Percentiles rank a stretch among this genome's conserved stretches.
Conservation (phyloP, 37 sponge, comb jelly and placozoan species). For the Hexactinellida sp. region DNA sequence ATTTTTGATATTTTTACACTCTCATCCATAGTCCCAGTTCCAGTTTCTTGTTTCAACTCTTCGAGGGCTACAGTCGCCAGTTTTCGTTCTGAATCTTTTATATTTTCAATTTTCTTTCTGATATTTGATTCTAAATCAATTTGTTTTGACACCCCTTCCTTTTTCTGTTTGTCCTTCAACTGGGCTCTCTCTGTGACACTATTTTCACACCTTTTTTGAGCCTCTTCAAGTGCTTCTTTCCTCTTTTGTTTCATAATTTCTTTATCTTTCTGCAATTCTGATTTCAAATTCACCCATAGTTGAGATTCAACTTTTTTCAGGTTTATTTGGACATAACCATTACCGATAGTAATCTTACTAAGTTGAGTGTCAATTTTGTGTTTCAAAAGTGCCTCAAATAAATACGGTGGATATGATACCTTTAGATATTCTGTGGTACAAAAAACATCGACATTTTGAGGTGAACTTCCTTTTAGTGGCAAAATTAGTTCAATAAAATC, state of each 20-base stretch:
- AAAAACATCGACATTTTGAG: slow-evolving; percentile 69
- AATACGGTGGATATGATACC: slow-evolving; percentile 61
- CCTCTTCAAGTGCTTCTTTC: slow-evolving; percentile 40
- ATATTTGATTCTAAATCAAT: slow-evolving; percentile 28
- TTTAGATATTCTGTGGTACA: slow-evolving; percentile 65
- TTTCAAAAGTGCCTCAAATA: slow-evolving; percentile 60
- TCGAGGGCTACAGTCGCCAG: slow-evolving; percentile 19
- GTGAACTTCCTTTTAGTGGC: slow-evolving; percentile 70
- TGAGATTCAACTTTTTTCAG: neutral
- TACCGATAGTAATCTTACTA: slow-evolving; percentile 42
- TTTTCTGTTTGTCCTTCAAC: slow-evolving; percentile 51
- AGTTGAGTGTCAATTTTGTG: slow-evolving; percentile 39
- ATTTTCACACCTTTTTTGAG: slow-evolving; percentile 22
- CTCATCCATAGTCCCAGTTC: neutral
- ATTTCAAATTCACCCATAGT: neutral
- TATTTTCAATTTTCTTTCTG: slow-evolving; percentile 16
- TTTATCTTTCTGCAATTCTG: slow-evolving; percentile 27
- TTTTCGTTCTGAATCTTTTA: slow-evolving; percentile 30
- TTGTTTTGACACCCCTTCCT: slow-evolving; percentile 53
- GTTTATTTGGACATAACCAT: slow-evolving; percentile 46
- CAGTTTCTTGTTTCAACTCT: slow-evolving; percentile 18
- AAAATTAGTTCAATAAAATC: slow-evolving; percentile 38
- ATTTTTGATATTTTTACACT: neutral
- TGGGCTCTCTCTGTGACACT: slow-evolving; percentile 32
- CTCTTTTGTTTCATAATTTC: slow-evolving; percentile 30